Evolutionary conservation across 1,140 invertebrate species (phyloP).

Genomic region (Brachionus rotundiformis): DNA sequence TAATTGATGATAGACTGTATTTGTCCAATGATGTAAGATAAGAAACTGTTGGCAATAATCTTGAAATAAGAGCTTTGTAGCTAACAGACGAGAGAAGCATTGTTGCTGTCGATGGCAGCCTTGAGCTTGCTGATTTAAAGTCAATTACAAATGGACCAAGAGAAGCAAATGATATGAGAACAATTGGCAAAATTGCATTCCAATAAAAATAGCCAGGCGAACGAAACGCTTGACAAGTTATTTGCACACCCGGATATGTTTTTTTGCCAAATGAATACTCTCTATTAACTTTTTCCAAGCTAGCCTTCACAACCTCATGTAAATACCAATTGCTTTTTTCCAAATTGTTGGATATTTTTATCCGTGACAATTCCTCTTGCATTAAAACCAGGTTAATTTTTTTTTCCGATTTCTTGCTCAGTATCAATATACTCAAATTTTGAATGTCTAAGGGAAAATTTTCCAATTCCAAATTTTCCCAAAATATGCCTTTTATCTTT

Average conservation of each 20-base stretch:
- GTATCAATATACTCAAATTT: constrained; percentile 9
- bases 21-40: constrained; percentile 49
- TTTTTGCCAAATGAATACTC: constrained; percentile 21
- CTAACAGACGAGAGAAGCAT: constrained; percentile 41
- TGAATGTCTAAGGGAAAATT: constrained; percentile 51
- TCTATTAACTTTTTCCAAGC: not conserved
- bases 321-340: constrained; percentile 48
- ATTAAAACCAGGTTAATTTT: constrained; percentile 4
- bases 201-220: constrained; percentile 40
- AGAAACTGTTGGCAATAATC: constrained; percentile 37
- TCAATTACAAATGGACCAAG: constrained; percentile 50
- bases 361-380: not conserved
- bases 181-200: constrained; percentile 42
- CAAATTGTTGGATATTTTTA: constrained; percentile 26
- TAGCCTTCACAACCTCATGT: constrained; percentile 29
- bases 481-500: constrained; percentile 49
- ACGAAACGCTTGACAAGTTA: constrained; percentile 38
- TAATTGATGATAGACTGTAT: constrained; percentile 13
- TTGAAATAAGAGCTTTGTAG: constrained; percentile 1
- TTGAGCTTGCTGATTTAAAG: constrained; percentile 17
- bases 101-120: constrained; percentile 44
- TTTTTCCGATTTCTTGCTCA: constrained; percentile 15
- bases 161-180: constrained; percentile 27
- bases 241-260: not conserved
- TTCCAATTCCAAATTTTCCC: constrained; percentile 50